Base-by-base conservation (phyloP, 2,888 invertebrate species). In the Iselma pallidipennis region DNA sequence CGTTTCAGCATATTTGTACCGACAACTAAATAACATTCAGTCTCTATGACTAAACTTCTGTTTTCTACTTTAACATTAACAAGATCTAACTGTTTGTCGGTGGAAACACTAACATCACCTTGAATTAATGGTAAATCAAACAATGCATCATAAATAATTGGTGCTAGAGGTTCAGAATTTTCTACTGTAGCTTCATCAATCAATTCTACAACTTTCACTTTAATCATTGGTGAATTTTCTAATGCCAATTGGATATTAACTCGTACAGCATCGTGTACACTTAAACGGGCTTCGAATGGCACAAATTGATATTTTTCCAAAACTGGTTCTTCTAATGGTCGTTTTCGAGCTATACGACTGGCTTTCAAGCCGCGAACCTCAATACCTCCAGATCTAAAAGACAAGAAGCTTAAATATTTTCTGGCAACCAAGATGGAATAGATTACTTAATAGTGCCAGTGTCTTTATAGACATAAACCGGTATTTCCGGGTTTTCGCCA, bases 311-410 rank as follows among this genome's bases (percentile, higher is more conserved):
- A 90, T 76, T 87, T 87, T 78, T 95, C 94, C 19, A 94, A 79
- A 0, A 92, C 88, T 1, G 94, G 93, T n/a, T 88, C 83, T 12
- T 89, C 88, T 23, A 90, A 85, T 16, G 88, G 87, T 63, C 87
- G 83, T 51, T 87, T 86, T 67, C 88, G 85, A 0, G 91, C 86
- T 33, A 95, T 92, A 0, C 90, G 86, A 59, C 89, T 91, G 0
- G 92, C 91, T 69, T 90, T 88, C 0, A 94, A 82, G 2, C 93
- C 94, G 55, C 88, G 85, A 5, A 95, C 82, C 81, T 92, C 90
- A 1, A 94, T 89, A 61, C 92, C 92, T 49, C 92, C 93, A 58
- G 89, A 86, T 66, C 88, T 85, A 64, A 26, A 72, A 66, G 42
- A 9, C 31, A 16, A 9, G 9, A 2, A 1, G 0, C n/a, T n/a